Base-by-base conservation (phyloP, 2,888 invertebrate species). In the Mylabris sibirica region DNA sequence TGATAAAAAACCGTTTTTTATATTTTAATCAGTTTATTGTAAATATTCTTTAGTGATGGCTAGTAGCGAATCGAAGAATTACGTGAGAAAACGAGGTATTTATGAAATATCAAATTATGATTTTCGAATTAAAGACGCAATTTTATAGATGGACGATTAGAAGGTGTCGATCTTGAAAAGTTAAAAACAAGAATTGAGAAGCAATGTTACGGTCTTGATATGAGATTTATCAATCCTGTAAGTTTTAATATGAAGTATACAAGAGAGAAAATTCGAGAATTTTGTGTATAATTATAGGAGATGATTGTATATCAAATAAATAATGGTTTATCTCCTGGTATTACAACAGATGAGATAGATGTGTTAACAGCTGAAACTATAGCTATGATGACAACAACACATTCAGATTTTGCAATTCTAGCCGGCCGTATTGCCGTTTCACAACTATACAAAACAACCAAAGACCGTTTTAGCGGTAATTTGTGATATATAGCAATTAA, bases 311-410 rank as follows among this genome's bases (percentile, higher is more conserved):
- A 12, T 14, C 12, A 38, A 38, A 38, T 38, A 38, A 38, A 38
- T 4, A 38, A 14, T 12, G 38, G 38, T 12, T 38, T 38, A 12
- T 38, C 3, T 84, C 92, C 95, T 70, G 99, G 99, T 14, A 98
- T 99, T 1, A 97, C 97, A 9, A 99, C 99, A 0, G 93, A 96
- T 22, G 98, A 99, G 83, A 86, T 99, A 76, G 99, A 99, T 85
- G 99, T 98, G 83, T 87, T 99, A 73, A 98, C 99, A 59, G 99
- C 99, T 0, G 99, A 99, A 86, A 98, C 96, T 44, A 96, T 98
- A 17, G 99, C 99, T 12, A 96, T 96, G 34, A 94, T 98, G 93
- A 98, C 99, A 0, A 97, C 97, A 2, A 93, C 94, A 80, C 99
- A 99, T 86, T 97, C 98, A 0, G 99, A 99, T 86, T 99, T 99